Conservation (phyloP, 2,888 invertebrate genomes). For the Epirrhoe tristata region DNA sequence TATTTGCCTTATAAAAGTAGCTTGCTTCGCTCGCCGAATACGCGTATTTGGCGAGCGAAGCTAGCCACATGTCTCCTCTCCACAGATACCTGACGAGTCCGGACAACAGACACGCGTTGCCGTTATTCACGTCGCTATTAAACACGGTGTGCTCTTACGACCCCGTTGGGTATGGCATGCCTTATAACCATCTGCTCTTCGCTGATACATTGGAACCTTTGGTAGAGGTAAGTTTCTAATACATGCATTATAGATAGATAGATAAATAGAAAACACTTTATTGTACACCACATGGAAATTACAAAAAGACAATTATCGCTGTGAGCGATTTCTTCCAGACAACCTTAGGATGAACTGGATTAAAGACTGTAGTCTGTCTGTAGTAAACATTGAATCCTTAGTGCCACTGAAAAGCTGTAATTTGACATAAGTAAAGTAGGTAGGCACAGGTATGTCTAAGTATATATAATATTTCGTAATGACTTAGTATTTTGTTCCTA, state of each 20-base stretch:
- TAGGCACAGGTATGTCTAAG: too few species aligned
- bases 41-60: neutral
- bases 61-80: neutral
- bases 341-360: too few species aligned
- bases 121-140: conserved; percentile 98
- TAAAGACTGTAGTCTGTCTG: too few species aligned
- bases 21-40: neutral
- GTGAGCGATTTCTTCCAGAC: too few species aligned
- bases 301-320: too few species aligned
- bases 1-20: neutral
- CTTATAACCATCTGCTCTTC: conserved; percentile 99
- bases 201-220: conserved; percentile 96
- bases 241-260: too few species aligned
- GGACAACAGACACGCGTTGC: conserved; percentile 96
- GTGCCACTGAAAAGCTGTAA: too few species aligned
- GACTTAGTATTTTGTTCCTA: conserved; percentile 43
- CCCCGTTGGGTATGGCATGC: conserved; percentile 98
- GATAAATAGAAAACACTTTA: too few species aligned
- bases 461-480: too few species aligned
- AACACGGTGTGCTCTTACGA: conserved; percentile 99
- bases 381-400: too few species aligned
- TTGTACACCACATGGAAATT: too few species aligned
- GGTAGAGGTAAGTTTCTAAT: conserved; percentile 90
- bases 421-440: neutral
- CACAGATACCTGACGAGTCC: conserved; percentile 89